These are phyloP conservation scores for Crematogaster levior DNA, from an alignment of 2,888 invertebrate species.

Conservation along the genomic window DNA sequence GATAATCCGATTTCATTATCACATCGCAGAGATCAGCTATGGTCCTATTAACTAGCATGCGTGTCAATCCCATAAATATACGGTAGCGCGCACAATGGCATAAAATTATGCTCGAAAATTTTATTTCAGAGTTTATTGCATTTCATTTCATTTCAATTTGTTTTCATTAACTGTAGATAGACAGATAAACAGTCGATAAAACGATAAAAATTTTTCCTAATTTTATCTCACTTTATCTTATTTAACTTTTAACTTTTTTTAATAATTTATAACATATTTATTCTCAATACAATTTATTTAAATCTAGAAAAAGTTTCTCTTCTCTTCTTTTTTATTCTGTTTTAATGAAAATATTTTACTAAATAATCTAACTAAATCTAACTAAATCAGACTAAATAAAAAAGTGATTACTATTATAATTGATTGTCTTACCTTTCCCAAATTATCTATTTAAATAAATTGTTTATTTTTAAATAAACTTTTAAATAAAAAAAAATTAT, in stretches of 20 bases:
- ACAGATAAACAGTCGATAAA: neutral
- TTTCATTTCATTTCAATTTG: neutral
- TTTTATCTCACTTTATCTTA: neutral
- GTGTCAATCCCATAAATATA: conserved; percentile 49
- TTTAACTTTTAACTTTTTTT: neutral
- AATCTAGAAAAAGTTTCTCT: neutral
- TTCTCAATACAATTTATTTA: neutral
- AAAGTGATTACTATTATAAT: too few species aligned
- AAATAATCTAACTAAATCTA: neutral
- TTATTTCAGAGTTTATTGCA: neutral
- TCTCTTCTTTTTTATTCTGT: neutral
- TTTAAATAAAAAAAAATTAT: neutral
- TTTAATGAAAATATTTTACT: neutral
- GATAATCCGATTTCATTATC: conserved; percentile 64
- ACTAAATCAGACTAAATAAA: too few species aligned
- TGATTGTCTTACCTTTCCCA: too few species aligned
- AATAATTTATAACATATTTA: neutral
- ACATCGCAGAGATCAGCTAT: conserved; percentile 35
- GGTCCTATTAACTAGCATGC: conserved; percentile 36
- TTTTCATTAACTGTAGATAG: neutral
- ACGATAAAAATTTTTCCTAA: neutral
- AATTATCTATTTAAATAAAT: neutral
- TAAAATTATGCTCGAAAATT: conserved; percentile 13
- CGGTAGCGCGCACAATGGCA: conserved; percentile 5
- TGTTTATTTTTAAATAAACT: neutral